phyloP scores from a whole-genome alignment of 2,797 vertebrate genomes.

The Urophycis tenuis region DNA sequence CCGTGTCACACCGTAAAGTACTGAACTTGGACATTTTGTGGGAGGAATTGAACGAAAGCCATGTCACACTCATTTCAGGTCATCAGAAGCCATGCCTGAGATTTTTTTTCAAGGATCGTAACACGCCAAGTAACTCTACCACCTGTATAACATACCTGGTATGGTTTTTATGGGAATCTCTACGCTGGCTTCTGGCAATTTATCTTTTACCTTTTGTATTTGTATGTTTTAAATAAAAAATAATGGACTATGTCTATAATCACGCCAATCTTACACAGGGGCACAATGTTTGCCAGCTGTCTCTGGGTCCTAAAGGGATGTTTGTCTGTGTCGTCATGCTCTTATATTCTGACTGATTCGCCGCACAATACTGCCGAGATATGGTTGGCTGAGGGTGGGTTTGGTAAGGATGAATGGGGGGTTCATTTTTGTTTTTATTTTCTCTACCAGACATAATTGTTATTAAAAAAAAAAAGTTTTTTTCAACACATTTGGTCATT shows the following conservation, averaged over 20 bases:
- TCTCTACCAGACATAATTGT: conserved; percentile 67
- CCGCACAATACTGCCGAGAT: conserved; percentile 65
- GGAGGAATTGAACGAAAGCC: conserved; percentile 40
- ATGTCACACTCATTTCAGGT: conserved; percentile 43
- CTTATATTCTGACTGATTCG: conserved; percentile 63
- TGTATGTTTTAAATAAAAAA: conserved; percentile 51
- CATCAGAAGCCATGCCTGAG: conserved; percentile 28
- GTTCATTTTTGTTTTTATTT: conserved; percentile 67
- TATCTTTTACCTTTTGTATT: conserved; percentile 42
- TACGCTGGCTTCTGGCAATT: conserved; percentile 33
- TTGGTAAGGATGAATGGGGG: conserved; percentile 62
- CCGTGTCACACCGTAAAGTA: conserved; percentile 42
- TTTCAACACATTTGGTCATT: conserved; percentile 51
- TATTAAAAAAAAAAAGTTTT: conserved; percentile 57
- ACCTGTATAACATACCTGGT: conserved; percentile 40
- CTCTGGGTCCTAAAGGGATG: conserved; percentile 51
- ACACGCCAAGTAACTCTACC: conserved; percentile 9
- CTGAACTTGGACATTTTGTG: conserved; percentile 43
- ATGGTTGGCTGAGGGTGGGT: conserved; percentile 62
- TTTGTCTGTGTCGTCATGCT: conserved; percentile 50
- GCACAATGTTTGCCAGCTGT: conserved; percentile 42
- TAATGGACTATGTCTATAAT: conserved; percentile 53
- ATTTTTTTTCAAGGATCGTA: conserved; percentile 33
- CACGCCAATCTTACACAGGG: conserved; percentile 51
- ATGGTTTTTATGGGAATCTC: conserved; percentile 34